Evolutionary conservation across 1,140 invertebrate genomes (phyloP).

Genomic region (Drosophila funebris): DNA sequence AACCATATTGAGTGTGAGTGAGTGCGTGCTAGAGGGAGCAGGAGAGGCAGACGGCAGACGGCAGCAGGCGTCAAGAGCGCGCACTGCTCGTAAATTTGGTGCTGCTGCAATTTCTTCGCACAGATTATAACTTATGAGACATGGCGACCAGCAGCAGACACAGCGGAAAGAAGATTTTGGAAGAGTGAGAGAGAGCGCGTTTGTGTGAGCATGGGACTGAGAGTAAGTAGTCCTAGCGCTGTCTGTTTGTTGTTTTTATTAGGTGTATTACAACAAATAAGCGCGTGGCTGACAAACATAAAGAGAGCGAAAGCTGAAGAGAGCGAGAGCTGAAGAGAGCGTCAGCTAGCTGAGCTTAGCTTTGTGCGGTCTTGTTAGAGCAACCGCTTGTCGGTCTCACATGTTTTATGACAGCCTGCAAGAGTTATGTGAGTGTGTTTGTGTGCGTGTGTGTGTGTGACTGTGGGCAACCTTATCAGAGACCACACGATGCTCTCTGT

Average conservation of each 20-base stretch:
- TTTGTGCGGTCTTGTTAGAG: conserved; percentile 28
- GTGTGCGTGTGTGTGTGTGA: conserved; percentile 5
- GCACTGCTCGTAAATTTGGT: conserved; percentile 64
- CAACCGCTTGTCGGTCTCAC: conserved; percentile 33
- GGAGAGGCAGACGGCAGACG: not conserved
- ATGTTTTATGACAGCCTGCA: conserved; percentile 30
- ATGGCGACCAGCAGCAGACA: not conserved
- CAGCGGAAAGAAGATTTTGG: not conserved
- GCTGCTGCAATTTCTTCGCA: conserved; percentile 63
- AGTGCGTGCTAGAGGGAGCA: not conserved
- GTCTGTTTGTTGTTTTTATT: conserved; percentile 32
- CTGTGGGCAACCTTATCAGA: conserved; percentile 34
- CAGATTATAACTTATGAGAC: conserved; percentile 64
- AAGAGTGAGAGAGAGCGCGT: not conserved
- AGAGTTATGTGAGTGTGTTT: conserved; percentile 29
- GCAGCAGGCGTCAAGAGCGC: conserved; percentile 13
- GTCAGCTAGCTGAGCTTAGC: conserved; percentile 1
- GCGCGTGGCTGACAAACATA: conserved; percentile 8
- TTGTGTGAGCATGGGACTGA: not conserved
- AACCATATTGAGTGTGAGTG: conserved; percentile 54
- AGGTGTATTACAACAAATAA: conserved; percentile 52
- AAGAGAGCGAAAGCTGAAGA: not conserved
- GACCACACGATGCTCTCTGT: conserved; percentile 37
- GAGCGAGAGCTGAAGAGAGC: not conserved
- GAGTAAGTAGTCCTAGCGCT: conserved; percentile 17